Percentiles rank a stretch among this genome's conserved stretches.
phyloP scores from a whole-genome alignment of 2,888 invertebrate genomes.

The Dryobota labecula region DNA sequence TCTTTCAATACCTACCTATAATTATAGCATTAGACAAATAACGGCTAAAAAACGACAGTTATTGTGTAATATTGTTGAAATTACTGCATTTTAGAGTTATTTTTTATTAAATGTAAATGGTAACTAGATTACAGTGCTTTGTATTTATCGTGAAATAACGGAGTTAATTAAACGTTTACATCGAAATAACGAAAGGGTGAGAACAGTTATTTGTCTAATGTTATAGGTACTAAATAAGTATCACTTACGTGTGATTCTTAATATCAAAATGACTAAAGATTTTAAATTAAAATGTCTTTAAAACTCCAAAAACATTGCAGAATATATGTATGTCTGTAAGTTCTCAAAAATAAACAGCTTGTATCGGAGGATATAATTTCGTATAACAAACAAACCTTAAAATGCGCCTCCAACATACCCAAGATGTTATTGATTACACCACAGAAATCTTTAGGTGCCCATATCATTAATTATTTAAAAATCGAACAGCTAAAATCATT shows the following conservation, averaged over 20 bases:
- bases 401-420: slow-evolving; percentile 23
- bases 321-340: background rate
- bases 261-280: background rate
- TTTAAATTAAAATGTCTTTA: background rate
- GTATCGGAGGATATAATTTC: background rate
- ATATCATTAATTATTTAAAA: slow-evolving; percentile 69
- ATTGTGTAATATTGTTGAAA: too few relatives aligned
- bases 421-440: slow-evolving; percentile 59
- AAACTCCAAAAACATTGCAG: background rate
- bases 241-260: background rate
- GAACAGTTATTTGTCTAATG: too few relatives aligned
- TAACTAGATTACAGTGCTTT: too few relatives aligned
- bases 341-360: background rate
- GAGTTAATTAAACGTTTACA: too few relatives aligned
- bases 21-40: too few relatives aligned
- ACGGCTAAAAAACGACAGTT: too few relatives aligned
- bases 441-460: slow-evolving; percentile 56
- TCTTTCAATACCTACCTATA: too few relatives aligned
- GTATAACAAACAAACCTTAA: slow-evolving; percentile 8
- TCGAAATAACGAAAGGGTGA: too few relatives aligned
- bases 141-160: too few relatives aligned
- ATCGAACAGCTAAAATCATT: slow-evolving; percentile 67
- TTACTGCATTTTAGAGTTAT: too few relatives aligned
- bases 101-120: too few relatives aligned
- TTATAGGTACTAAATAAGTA: too few relatives aligned